These are phyloP conservation scores for Aplysina aerophoba DNA, from an alignment of 37 sponge, comb jelly and placozoan genomes.

Conservation along the genomic window DNA sequence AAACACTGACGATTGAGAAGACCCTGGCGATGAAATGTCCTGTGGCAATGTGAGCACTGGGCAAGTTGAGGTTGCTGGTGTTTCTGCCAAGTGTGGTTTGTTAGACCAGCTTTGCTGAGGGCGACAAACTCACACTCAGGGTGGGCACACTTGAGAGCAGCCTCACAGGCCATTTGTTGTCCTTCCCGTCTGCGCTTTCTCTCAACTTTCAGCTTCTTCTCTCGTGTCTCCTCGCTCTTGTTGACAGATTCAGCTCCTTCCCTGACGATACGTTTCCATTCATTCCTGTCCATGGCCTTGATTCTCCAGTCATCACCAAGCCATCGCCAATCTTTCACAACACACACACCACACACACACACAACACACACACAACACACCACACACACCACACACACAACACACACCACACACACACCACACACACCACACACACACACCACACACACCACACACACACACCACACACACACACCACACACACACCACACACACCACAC, in stretches of 20 bases:
- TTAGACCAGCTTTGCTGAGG: constrained; percentile 3
- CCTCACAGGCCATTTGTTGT: background rate
- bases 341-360: too few relatives aligned
- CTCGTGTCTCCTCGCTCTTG: constrained; percentile 2
- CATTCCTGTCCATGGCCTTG: background rate
- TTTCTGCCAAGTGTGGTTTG: constrained; percentile 7
- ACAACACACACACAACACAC: too few relatives aligned
- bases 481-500: too few relatives aligned
- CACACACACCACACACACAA: too few relatives aligned
- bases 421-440: too few relatives aligned
- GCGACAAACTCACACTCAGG: constrained; percentile 15
- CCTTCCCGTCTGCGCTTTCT: constrained; percentile 25
- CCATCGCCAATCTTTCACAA: too few relatives aligned
- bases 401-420: too few relatives aligned
- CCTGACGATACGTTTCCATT: constrained; percentile 2
- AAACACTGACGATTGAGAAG: background rate
- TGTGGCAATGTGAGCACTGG: background rate
- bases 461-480: too few relatives aligned
- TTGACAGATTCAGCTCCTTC: background rate
- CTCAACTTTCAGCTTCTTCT: constrained; percentile 20
- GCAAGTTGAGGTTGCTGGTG: constrained; percentile 7
- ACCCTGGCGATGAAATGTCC: background rate
- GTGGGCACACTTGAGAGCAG: background rate
- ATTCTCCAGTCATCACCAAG: constrained; percentile 13
- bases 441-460: too few relatives aligned